Evolutionary conservation across 2,888 invertebrate species (phyloP).

Genomic region (Hedya salicella): DNA sequence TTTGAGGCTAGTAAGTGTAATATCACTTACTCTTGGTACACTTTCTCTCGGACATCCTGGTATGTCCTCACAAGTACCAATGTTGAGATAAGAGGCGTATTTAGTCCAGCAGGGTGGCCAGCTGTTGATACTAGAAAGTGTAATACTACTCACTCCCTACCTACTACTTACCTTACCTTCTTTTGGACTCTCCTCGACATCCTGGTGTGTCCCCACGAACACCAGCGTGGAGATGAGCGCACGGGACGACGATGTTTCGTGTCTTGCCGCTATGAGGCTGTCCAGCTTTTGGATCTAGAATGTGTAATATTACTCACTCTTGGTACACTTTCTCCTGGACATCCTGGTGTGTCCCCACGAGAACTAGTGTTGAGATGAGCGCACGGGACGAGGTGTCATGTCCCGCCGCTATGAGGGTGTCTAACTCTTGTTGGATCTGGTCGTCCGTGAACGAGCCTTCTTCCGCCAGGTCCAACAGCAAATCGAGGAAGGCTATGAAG

Average conservation of each 20-base stretch:
- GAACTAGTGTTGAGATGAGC: constrained; percentile 53
- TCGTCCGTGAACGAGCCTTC: constrained; percentile 62
- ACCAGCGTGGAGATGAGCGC: too few species aligned
- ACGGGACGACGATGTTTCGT: too few species aligned
- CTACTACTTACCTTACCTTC: too few species aligned
- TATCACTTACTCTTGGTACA: constrained; percentile 50
- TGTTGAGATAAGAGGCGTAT: constrained; percentile 51
- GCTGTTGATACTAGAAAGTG: too few species aligned
- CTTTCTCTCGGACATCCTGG: constrained; percentile 58
- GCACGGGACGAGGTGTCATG: constrained; percentile 57
- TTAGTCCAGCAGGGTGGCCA: too few species aligned
- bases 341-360: constrained; percentile 56
- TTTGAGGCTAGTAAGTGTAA: too few species aligned
- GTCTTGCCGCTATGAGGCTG: too few species aligned
- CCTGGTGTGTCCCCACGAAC: not conserved
- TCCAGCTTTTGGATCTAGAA: too few species aligned
- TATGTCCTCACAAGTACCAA: constrained; percentile 55
- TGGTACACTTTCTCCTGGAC: constrained; percentile 57
- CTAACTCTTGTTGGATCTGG: constrained; percentile 73
- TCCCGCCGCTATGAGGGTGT: constrained; percentile 75
- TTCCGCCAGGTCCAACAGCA: constrained; percentile 67
- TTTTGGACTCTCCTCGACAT: constrained; percentile 41
- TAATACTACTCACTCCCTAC: too few species aligned
- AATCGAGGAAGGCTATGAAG: constrained; percentile 70
- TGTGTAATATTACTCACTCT: constrained; percentile 44